Conservation (phyloP, 1,140 invertebrate genomes). For the Carposina sasakii region DNA sequence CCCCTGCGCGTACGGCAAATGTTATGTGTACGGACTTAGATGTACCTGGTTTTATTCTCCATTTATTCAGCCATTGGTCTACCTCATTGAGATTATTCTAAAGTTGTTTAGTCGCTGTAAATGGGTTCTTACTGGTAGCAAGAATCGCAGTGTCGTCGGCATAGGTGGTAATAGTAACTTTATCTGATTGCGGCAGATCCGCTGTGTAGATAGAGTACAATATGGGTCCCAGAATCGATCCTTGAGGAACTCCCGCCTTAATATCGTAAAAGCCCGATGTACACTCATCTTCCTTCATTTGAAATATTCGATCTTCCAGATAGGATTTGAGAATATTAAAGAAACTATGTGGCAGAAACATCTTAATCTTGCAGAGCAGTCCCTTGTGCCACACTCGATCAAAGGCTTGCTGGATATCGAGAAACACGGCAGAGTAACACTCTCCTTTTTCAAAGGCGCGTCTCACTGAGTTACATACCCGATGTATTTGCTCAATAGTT, state of each 20-base stretch:
- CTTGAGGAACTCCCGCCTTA: slow-evolving; percentile 3
- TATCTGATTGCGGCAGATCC: background rate
- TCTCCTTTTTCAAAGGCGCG: too few species aligned
- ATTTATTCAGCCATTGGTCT: too few species aligned
- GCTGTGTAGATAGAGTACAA: slow-evolving; percentile 5
- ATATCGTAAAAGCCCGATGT: slow-evolving; percentile 4
- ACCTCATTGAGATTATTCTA: too few species aligned
- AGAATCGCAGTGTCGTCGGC: too few species aligned
- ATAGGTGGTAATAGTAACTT: slow-evolving; percentile 1
- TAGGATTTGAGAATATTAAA: slow-evolving; percentile 3
- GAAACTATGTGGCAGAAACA: slow-evolving; percentile 6
- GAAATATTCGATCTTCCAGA: slow-evolving; percentile 3
- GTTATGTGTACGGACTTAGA: too few species aligned
- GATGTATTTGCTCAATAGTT: slow-evolving; percentile 29
- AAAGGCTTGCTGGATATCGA: slow-evolving; percentile 41
- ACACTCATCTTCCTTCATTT: slow-evolving; percentile 2
- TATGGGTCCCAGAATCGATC: slow-evolving; percentile 1
- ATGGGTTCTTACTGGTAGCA: too few species aligned
- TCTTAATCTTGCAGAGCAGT: slow-evolving; percentile 31
- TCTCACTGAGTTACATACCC: slow-evolving; percentile 19
- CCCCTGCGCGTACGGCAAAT: too few species aligned
- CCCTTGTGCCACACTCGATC: slow-evolving; percentile 24
- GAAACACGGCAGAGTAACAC: slow-evolving; percentile 13
- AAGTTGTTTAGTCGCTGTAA: too few species aligned
- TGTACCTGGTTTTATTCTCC: too few species aligned